phyloP scores from a whole-genome alignment of 2,888 invertebrate species.

The Cryptosula pallasiana region DNA sequence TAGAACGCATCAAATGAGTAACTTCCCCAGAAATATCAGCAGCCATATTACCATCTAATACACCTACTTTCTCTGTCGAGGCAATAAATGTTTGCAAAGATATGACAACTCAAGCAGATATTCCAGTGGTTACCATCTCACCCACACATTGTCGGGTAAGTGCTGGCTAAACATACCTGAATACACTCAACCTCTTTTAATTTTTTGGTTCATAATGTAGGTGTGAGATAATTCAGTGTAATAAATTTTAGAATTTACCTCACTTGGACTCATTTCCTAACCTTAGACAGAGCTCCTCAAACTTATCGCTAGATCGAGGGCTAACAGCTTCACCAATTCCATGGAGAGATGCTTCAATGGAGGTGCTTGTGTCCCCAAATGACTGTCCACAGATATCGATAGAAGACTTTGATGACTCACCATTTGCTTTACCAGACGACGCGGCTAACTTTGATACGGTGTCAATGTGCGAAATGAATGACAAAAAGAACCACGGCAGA shows the following conservation, averaged over 20 bases:
- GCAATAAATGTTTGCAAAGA: too few relatives aligned
- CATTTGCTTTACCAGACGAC: neutral
- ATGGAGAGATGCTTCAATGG: conserved; percentile 22
- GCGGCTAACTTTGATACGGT: neutral
- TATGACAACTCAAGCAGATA: neutral
- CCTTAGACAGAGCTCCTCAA: conserved; percentile 4
- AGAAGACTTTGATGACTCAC: conserved; percentile 19
- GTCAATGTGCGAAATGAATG: conserved; percentile 10
- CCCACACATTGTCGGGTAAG: neutral
- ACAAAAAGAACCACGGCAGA: neutral
- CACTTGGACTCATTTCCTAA: conserved; percentile 10
- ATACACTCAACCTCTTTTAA: too few relatives aligned
- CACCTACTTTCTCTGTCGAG: too few relatives aligned
- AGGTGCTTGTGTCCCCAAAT: conserved; percentile 11
- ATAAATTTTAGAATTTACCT: neutral
- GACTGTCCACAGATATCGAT: conserved; percentile 13
- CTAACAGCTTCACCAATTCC: conserved; percentile 7
- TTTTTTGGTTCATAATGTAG: too few relatives aligned
- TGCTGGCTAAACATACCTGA: too few relatives aligned
- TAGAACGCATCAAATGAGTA: too few relatives aligned
- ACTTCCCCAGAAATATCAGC: too few relatives aligned
- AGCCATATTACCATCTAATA: too few relatives aligned
- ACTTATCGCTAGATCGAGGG: neutral
- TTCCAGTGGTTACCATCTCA: conserved; percentile 19
- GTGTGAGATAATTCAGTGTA: too few relatives aligned